Evolutionary conservation across 1,140 invertebrate species (phyloP).

Genomic region (Pseudomyrmex gracilis): DNA sequence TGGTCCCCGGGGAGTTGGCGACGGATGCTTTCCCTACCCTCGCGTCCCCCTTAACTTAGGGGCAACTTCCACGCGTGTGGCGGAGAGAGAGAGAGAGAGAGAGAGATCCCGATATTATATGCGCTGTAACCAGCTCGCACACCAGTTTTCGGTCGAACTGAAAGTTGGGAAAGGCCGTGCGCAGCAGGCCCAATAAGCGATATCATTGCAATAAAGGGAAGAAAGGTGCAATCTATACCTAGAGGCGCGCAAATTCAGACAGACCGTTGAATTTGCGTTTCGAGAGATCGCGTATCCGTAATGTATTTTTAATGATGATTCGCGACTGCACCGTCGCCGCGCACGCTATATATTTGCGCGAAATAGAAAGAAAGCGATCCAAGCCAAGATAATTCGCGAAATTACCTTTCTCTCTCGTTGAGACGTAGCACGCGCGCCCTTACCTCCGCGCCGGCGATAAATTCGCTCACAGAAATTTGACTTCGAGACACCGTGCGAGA

Average conservation of each 20-base stretch:
- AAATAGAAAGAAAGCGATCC: constrained; percentile 6
- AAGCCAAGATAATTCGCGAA: background rate
- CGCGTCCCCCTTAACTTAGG: constrained; percentile 20
- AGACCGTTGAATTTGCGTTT: constrained; percentile 13
- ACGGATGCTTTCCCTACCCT: constrained; percentile 70
- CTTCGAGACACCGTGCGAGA: background rate
- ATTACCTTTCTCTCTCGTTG: background rate
- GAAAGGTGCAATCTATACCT: background rate
- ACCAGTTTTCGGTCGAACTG: constrained; percentile 27
- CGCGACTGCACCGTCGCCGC: too few relatives aligned
- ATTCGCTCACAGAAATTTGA: background rate
- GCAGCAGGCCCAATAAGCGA: constrained; percentile 1
- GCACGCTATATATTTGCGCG: background rate
- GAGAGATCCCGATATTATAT: constrained; percentile 12
- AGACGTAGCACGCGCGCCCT: background rate
- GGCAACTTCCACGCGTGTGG: background rate
- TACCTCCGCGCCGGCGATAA: background rate
- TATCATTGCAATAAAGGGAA: background rate
- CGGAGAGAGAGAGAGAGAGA: background rate
- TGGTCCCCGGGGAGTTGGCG: constrained; percentile 77
- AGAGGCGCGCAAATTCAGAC: too few relatives aligned
- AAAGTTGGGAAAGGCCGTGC: background rate
- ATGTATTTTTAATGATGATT: background rate
- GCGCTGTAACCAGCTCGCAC: constrained; percentile 44
- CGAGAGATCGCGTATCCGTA: background rate